Conservation (phyloP, 2,888 invertebrate genomes). For the Ophion slaviceki region DNA sequence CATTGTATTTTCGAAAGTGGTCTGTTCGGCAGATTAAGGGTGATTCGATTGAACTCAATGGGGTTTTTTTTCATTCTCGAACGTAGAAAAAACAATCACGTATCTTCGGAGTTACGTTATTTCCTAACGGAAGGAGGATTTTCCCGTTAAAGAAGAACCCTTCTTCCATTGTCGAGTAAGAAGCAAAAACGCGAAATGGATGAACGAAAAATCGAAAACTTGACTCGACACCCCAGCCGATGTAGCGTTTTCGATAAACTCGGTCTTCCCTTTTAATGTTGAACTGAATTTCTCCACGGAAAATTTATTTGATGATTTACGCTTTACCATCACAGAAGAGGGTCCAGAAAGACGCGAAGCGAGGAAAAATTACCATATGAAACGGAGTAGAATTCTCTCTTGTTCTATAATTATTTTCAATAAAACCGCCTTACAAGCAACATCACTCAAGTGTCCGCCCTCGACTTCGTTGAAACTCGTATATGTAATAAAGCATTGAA, state of each 20-base stretch:
- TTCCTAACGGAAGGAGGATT: conserved; percentile 20
- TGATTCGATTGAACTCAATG: background rate
- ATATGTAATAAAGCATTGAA: no score
- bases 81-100: background rate
- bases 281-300: conserved; percentile 3
- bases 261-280: background rate
- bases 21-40: background rate
- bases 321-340: background rate
- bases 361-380: background rate
- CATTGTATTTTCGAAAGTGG: background rate
- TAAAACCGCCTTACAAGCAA: background rate
- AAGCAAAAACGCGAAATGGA: background rate
- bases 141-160: background rate
- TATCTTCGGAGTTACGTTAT: background rate
- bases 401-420: background rate
- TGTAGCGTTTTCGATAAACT: conserved; percentile 18
- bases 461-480: no score
- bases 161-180: conserved; percentile 1
- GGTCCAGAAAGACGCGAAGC: background rate
- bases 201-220: conserved; percentile 4
- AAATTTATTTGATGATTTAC: conserved; percentile 2
- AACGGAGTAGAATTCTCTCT: background rate
- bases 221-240: conserved; percentile 24
- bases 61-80: conserved; percentile 7
- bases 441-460: no score